Conservation (phyloP, 2,888 invertebrate genomes). For the Monoplex corrugatus region DNA sequence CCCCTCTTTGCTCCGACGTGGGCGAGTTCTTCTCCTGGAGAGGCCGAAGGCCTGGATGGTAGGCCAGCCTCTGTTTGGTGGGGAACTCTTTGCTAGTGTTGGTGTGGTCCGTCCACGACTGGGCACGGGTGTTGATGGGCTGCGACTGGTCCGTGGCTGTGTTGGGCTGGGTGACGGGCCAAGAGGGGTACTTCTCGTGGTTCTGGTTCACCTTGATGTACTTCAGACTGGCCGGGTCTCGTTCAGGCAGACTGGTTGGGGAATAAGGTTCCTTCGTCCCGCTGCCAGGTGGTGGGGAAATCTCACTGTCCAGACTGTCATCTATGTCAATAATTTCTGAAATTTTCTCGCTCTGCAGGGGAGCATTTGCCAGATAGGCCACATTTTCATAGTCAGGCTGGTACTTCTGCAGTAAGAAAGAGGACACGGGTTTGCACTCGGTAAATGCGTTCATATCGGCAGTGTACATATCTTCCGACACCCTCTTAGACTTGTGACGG, state of each 20-base stretch:
- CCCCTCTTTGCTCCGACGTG: conserved; percentile 63
- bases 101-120: conserved; percentile 88
- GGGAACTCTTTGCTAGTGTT: conserved; percentile 88
- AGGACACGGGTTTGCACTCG: conserved; percentile 62
- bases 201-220: conserved; percentile 86
- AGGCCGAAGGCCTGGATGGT: conserved; percentile 58
- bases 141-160: conserved; percentile 59
- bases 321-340: conserved; percentile 64
- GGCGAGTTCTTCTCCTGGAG: conserved; percentile 85
- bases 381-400: conserved; percentile 61
- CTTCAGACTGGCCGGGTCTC: conserved; percentile 87
- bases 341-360: conserved; percentile 60
- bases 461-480: conserved; percentile 53
- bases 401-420: conserved; percentile 61
- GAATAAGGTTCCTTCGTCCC: conserved; percentile 55
- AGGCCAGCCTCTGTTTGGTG: conserved; percentile 73
- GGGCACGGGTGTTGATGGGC: conserved; percentile 86
- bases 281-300: conserved; percentile 52
- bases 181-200: conserved; percentile 89
- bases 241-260: conserved; percentile 84
- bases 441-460: conserved; percentile 57
- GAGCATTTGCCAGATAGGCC: conserved; percentile 52
- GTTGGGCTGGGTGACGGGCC: conserved; percentile 86
- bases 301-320: conserved; percentile 63
- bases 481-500: neutral